These are phyloP conservation scores for Apantesis nais DNA, from an alignment of 2,888 invertebrate species.

Conservation along the genomic window DNA sequence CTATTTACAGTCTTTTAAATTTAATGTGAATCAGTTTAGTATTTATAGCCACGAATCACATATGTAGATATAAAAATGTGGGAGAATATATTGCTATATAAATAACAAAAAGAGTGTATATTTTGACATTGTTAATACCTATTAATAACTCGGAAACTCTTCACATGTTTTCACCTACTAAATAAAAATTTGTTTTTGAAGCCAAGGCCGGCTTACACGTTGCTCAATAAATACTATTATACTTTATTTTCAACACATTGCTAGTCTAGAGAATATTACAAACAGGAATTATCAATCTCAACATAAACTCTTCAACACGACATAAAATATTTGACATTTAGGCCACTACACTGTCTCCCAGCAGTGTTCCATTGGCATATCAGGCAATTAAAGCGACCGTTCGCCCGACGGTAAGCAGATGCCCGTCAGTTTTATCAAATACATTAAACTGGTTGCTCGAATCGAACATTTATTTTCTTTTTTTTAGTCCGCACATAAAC, in stretches of 20 bases:
- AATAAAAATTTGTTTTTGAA: constrained; percentile 27
- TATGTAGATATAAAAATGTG: neutral
- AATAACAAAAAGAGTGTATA: constrained; percentile 29
- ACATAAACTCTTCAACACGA: constrained; percentile 38
- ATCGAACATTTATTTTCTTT: constrained; percentile 75
- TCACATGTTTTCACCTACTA: constrained; percentile 11
- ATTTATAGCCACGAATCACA: constrained; percentile 15
- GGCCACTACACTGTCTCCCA: constrained; percentile 48
- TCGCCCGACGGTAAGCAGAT: constrained; percentile 77
- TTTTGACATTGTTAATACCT: constrained; percentile 30
- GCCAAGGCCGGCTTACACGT: constrained; percentile 20
- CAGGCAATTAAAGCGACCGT: constrained; percentile 80
- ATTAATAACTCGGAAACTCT: constrained; percentile 30
- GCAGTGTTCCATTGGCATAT: constrained; percentile 70
- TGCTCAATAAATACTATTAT: constrained; percentile 25
- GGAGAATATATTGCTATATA: constrained; percentile 25
- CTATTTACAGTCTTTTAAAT: constrained; percentile 30
- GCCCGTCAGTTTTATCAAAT: constrained; percentile 84
- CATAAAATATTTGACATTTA: constrained; percentile 65
- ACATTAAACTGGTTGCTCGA: constrained; percentile 81
- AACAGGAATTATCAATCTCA: constrained; percentile 36
- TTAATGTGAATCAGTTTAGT: constrained; percentile 18
- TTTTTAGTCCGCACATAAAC: constrained; percentile 69
- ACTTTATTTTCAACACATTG: constrained; percentile 34
- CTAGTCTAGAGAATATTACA: constrained; percentile 27